Base-by-base conservation (phyloP, 2,797 vertebrate species). In the Danio aesculapii region DNA sequence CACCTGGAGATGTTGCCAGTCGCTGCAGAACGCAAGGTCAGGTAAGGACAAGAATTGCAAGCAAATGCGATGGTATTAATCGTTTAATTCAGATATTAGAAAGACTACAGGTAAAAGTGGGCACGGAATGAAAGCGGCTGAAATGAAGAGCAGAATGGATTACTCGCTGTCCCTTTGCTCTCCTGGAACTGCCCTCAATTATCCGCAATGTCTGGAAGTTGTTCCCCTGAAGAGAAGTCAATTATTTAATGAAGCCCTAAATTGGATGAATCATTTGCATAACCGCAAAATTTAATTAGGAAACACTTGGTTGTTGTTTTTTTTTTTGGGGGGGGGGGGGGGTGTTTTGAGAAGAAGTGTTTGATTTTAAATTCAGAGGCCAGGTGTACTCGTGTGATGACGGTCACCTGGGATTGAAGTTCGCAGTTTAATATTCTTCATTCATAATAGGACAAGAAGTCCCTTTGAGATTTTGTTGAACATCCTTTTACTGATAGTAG, bases 181-280 rank as follows among this genome's bases (percentile, higher is more conserved):
- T 82, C 72, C 47, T 73, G 43, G 46, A 73, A 47, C 64, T 79
- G 80, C 80, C 76, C 71, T 75, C 58, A 58, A 79, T 82, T 82
- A 82, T 83, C 83, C 52, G 46, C 72, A 53, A 64, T 72, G 55
- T 82, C 63, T 75, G 66, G 58, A 76, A 75, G 59, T 61, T 71
- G 61, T 67, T 80, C 67, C 77, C 39, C 71, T 47, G 73, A 74
- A 74, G 63, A 82, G 71, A 82, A 79, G 80, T 82, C 70, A 76
- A 76, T 76, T 79, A 71, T 82, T 85, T 79, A 82, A 85, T 72
- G 69, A 79, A 73, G 81, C 71, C 71, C 69, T 69, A 75, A 85
- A 85, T 82, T 75, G 80, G 66, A 82, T 52, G 76, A 71, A 79
- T 67, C 71, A 82, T 71, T 85, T 85, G 76, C 84, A 85, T 79